phyloP scores from a whole-genome alignment of 2,888 invertebrate species.

The Drosophila villosipedis region DNA sequence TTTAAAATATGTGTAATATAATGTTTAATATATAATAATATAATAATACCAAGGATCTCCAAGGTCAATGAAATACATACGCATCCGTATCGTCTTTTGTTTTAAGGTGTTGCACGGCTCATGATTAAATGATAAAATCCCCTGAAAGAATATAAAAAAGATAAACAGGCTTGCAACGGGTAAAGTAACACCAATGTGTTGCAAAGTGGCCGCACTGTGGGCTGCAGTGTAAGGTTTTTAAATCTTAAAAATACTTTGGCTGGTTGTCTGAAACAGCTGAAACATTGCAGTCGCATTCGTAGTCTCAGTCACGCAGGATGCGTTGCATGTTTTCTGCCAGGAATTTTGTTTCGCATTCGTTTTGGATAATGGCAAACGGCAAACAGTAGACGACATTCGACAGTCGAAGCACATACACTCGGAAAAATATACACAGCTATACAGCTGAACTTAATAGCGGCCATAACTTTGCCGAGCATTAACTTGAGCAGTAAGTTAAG shows the following conservation, averaged over 20 bases:
- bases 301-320: conserved; percentile 53
- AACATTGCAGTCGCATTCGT: conserved; percentile 15
- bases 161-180: conserved; percentile 29
- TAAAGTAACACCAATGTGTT: conserved; percentile 55
- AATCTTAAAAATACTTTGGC: conserved; percentile 66
- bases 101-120: background rate
- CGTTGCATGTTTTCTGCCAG: conserved; percentile 74
- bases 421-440: background rate
- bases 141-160: background rate
- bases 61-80: background rate
- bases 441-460: background rate
- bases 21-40: background rate
- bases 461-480: background rate
- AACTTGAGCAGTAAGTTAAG: background rate
- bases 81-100: background rate
- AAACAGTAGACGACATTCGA: conserved; percentile 50
- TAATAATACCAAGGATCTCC: background rate
- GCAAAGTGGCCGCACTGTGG: conserved; percentile 61
- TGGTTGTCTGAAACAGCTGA: conserved; percentile 23
- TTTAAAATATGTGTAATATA: background rate
- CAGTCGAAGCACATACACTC: conserved; percentile 8
- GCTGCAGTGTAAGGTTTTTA: conserved; percentile 49
- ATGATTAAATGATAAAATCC: background rate
- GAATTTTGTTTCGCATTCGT: conserved; percentile 79
- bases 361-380: conserved; percentile 72